Evolutionary conservation across 1,140 invertebrate genomes (phyloP).

Genomic region (Pectinophora gossypiella): DNA sequence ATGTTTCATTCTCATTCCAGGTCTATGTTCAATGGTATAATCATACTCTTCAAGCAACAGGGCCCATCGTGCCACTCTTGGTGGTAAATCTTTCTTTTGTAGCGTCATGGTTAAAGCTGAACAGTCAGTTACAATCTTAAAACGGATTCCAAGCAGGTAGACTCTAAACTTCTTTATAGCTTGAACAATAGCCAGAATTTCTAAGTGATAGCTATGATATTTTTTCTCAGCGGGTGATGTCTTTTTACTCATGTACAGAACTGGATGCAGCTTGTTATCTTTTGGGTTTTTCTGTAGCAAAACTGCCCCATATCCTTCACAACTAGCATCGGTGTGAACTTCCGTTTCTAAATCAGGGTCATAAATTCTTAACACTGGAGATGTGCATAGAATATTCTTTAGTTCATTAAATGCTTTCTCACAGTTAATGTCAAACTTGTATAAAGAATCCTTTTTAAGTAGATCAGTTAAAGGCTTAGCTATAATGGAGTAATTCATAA

Average conservation of each 20-base stretch:
- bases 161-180: conserved; percentile 66
- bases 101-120: conserved; percentile 49
- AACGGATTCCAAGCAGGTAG: conserved; percentile 67
- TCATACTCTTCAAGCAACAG: background rate
- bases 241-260: too few relatives aligned
- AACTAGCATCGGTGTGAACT: conserved; percentile 9
- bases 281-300: conserved; percentile 43
- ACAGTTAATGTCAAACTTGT: conserved; percentile 15
- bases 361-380: conserved; percentile 17
- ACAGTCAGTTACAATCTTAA: conserved; percentile 65
- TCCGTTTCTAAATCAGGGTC: background rate
- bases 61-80: conserved; percentile 29
- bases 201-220: conserved; percentile 21
- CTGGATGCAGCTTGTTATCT: conserved; percentile 20
- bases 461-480: conserved; percentile 34
- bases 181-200: too few relatives aligned
- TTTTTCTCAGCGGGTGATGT: conserved; percentile 29
- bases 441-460: conserved; percentile 31
- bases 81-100: conserved; percentile 45
- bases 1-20: too few relatives aligned
- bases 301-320: conserved; percentile 27
- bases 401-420: conserved; percentile 18
- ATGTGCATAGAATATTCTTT: conserved; percentile 18
- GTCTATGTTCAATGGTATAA: background rate
- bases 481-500: conserved; percentile 34